phyloP scores from a whole-genome alignment of 2,797 vertebrate species.

The Poliocrania exsul region DNA sequence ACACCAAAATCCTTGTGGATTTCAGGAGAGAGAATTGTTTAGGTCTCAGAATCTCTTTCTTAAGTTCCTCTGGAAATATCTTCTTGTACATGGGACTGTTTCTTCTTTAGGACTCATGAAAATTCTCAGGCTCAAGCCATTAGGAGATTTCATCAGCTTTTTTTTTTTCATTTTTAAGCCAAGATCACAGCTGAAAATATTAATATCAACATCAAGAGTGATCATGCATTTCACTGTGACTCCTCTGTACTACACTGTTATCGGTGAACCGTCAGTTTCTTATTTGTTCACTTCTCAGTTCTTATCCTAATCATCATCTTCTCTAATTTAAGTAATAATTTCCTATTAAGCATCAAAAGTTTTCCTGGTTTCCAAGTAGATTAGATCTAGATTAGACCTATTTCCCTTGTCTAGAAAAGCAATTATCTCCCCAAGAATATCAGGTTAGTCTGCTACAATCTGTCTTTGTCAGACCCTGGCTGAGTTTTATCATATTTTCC shows the following conservation, averaged over 20 bases:
- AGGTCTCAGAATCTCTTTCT: neutral
- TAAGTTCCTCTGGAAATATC: neutral
- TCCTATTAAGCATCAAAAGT: neutral
- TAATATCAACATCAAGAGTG: neutral
- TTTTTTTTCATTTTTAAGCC: neutral
- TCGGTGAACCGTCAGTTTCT: neutral
- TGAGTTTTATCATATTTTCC: neutral
- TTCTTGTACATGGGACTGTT: neutral
- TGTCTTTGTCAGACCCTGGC: neutral
- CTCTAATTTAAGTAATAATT: neutral
- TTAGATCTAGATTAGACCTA: constrained; percentile 4
- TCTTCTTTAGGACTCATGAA: neutral
- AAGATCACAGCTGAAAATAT: neutral
- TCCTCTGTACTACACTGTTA: neutral
- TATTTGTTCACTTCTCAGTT: neutral
- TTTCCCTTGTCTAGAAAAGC: constrained; percentile 9
- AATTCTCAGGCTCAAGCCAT: neutral
- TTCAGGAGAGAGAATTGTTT: neutral
- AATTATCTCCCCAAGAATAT: constrained; percentile 12
- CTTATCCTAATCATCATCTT: neutral
- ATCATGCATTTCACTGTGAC: neutral
- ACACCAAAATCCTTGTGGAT: neutral
- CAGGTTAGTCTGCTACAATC: neutral
- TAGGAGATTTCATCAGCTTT: neutral
- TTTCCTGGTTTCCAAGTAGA: neutral